phyloP scores from a whole-genome alignment of 1,140 invertebrate genomes.

The Seison nebaliae region DNA sequence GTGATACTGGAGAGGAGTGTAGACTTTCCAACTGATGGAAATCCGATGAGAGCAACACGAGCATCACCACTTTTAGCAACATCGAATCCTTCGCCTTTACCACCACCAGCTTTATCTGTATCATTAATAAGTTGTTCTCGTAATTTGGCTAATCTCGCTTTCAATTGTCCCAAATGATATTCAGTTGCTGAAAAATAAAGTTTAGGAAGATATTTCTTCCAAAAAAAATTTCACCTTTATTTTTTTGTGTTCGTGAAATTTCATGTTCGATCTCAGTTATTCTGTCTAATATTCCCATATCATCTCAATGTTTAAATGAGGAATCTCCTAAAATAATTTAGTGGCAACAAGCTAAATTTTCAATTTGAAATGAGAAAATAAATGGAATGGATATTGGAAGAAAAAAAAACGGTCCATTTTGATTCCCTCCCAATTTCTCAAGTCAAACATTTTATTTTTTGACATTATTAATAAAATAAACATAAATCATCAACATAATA shows the following conservation, averaged over 20 bases:
- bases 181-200: constrained; percentile 54
- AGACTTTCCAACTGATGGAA: constrained; percentile 48
- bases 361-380: too few relatives aligned
- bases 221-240: constrained; percentile 53
- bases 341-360: too few relatives aligned
- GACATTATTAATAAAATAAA: too few relatives aligned
- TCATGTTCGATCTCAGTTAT: constrained; percentile 91
- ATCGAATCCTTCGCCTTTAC: constrained; percentile 81
- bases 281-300: constrained; percentile 86
- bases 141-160: constrained; percentile 94
- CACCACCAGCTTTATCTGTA: constrained; percentile 53
- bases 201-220: background rate
- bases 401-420: too few relatives aligned
- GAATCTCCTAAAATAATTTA: too few relatives aligned
- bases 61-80: constrained; percentile 97
- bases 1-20: constrained; percentile 70
- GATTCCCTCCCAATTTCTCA: too few relatives aligned
- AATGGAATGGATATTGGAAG: too few relatives aligned
- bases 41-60: constrained; percentile 81
- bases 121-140: constrained; percentile 76
- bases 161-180: constrained; percentile 85
- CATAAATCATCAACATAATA: too few relatives aligned
- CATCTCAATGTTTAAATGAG: constrained; percentile 12
- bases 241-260: constrained; percentile 92
- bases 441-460: too few relatives aligned